Evolutionary conservation across 2,888 invertebrate genomes (phyloP).

Genomic region (Tuta absoluta): DNA sequence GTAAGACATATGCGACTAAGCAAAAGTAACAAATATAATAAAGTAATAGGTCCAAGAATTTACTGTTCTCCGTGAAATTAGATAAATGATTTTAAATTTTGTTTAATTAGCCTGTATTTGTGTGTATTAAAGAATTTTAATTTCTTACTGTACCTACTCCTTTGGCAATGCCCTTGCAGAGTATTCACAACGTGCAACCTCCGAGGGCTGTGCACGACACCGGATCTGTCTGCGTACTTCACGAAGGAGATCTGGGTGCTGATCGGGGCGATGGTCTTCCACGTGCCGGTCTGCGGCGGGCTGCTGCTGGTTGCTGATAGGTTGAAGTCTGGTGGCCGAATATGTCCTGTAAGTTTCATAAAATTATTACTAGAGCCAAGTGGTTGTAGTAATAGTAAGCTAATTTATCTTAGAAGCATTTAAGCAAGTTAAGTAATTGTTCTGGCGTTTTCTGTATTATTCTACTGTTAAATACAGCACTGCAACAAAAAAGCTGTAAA

Average conservation of each 20-base stretch:
- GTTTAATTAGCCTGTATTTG: too few species aligned
- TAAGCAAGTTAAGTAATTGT: too few species aligned
- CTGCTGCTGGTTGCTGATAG: slow-evolving; percentile 84
- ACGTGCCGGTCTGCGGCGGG: slow-evolving; percentile 85
- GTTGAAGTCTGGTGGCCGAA: slow-evolving; percentile 82
- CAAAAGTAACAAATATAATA: too few species aligned
- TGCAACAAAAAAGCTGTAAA: too few species aligned
- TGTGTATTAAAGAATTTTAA: neutral
- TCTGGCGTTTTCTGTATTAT: too few species aligned
- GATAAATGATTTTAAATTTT: too few species aligned
- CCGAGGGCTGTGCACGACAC: slow-evolving; percentile 84
- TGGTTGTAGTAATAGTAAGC: too few species aligned
- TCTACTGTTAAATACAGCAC: too few species aligned
- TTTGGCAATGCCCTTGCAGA: slow-evolving; percentile 60
- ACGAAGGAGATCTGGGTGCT: slow-evolving; percentile 87
- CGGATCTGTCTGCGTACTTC: slow-evolving; percentile 85
- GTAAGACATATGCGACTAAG: too few species aligned
- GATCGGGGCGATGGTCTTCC: slow-evolving; percentile 83
- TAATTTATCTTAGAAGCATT: too few species aligned
- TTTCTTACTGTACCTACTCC: neutral
- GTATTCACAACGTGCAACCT: slow-evolving; percentile 87
- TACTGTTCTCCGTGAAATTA: too few species aligned
- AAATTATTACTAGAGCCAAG: neutral
- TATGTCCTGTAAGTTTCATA: slow-evolving; percentile 55
- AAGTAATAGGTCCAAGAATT: too few species aligned